A percentile compares a stretch with the other conserved stretches of the same genome.
These are phyloP conservation scores for Sarcophilus harrisii DNA, from an alignment of 2,797 vertebrate genomes.

Conservation along the genomic window DNA sequence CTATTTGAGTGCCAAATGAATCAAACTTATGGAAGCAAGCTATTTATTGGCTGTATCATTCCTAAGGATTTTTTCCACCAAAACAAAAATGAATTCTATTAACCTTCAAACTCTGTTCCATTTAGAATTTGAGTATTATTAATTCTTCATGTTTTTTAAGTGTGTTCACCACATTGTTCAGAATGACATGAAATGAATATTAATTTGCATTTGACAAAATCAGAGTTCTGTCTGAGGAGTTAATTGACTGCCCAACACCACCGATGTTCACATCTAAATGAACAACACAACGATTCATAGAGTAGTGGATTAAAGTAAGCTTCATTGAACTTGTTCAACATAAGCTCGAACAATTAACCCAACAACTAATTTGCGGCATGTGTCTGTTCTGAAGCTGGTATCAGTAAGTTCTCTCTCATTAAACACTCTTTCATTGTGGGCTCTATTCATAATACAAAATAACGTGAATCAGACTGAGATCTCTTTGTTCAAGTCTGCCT, in stretches of 20 bases:
- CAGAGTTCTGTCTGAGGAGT: neutral
- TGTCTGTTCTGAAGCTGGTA: neutral
- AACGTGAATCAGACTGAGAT: conserved; percentile 47
- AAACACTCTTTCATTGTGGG: conserved; percentile 37
- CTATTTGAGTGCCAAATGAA: conserved; percentile 61
- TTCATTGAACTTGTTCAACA: conserved; percentile 43
- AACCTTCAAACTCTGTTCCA: conserved; percentile 37
- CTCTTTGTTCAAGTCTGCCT: conserved; percentile 46
- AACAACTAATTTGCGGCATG: neutral
- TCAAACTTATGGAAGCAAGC: conserved; percentile 42
- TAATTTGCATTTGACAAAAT: neutral
- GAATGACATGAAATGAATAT: neutral
- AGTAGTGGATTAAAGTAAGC: conserved; percentile 23
- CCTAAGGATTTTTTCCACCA: conserved; percentile 17
- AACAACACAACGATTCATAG: neutral
- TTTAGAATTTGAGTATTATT: conserved; percentile 19
- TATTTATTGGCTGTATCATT: conserved; percentile 46
- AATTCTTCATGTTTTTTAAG: conserved; percentile 47
- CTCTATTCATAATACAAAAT: conserved; percentile 52
- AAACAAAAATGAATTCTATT: conserved; percentile 9
- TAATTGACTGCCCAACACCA: neutral
- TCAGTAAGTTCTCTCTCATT: neutral
- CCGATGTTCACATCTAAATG: neutral
- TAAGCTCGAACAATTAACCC: conserved; percentile 6
- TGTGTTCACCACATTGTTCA: neutral